A percentile compares a stretch with the other conserved stretches of the same genome.
These are phyloP conservation scores for Sphaerodactylus townsendi DNA, from an alignment of 2,113 vertebrate species.

Conservation along the genomic window DNA sequence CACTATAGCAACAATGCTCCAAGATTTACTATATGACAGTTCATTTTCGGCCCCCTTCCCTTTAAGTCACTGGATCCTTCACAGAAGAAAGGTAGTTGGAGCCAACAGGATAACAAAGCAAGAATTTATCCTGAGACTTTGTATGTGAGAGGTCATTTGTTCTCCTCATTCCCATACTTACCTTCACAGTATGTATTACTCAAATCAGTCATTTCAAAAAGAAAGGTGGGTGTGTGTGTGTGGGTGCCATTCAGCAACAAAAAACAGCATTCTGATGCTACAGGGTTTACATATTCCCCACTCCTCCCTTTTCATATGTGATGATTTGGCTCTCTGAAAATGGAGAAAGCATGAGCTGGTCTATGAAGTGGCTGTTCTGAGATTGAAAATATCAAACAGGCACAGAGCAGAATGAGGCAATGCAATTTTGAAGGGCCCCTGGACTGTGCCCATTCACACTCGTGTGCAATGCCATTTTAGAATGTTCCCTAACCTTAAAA, in stretches of 20 bases:
- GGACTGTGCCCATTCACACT: too few relatives aligned
- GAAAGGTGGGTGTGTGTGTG: not conserved
- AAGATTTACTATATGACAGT: not conserved
- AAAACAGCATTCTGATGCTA: not conserved
- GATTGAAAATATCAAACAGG: not conserved
- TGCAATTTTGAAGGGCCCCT: too few relatives aligned
- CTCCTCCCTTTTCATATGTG: not conserved
- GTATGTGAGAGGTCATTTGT: not conserved
- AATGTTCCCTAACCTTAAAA: too few relatives aligned
- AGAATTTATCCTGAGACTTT: conserved; percentile 11
- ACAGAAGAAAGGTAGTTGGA: rapidly evolving
- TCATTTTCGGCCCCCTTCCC: rapidly evolving
- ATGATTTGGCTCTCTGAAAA: not conserved
- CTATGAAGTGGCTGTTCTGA: not conserved
- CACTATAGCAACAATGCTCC: not conserved
- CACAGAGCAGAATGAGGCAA: too few relatives aligned
- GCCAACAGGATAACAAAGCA: conserved; percentile 31
- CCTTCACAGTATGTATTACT: not conserved
- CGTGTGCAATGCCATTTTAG: too few relatives aligned
- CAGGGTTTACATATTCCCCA: conserved; percentile 6
- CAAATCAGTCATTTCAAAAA: conserved; percentile 28
- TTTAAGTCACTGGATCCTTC: not conserved
- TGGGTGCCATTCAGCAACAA: not conserved
- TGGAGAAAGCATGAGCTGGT: not conserved
- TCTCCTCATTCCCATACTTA: conserved; percentile 38